Percentiles rank a stretch among this genome's conserved stretches.
Conservation (phyloP, 2,888 invertebrate species). For the Mythimna albipuncta region DNA sequence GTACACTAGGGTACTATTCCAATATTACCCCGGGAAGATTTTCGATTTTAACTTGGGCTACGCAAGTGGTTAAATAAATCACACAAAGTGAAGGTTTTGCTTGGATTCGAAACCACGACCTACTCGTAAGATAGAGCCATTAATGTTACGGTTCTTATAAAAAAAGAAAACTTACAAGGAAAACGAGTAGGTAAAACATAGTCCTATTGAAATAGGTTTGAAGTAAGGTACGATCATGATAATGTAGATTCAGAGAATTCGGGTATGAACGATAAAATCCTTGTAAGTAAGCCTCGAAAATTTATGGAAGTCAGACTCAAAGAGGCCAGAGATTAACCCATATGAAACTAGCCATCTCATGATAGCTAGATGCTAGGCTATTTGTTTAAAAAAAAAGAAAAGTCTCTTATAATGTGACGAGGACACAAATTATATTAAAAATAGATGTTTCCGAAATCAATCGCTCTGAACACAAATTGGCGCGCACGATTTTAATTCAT, state of each 20-base stretch:
- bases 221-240: not conserved
- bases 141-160: not conserved
- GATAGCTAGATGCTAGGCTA: not conserved
- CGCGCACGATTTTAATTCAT: too few relatives aligned
- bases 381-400: too few relatives aligned
- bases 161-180: not conserved
- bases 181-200: not conserved
- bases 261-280: not conserved
- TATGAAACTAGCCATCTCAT: too few relatives aligned
- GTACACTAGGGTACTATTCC: too few relatives aligned
- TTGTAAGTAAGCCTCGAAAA: conserved; percentile 1
- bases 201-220: not conserved
- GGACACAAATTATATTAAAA: too few relatives aligned
- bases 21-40: too few relatives aligned
- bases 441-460: too few relatives aligned
- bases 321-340: not conserved
- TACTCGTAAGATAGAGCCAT: not conserved
- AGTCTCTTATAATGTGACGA: too few relatives aligned
- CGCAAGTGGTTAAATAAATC: not conserved
- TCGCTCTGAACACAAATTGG: too few relatives aligned
- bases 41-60: not conserved
- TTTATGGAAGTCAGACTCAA: not conserved
- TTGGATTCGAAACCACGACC: not conserved
- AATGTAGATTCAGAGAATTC: conserved; percentile 5
- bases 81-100: too few relatives aligned